These are phyloP conservation scores for Alca torda DNA, from an alignment of 2,797 vertebrate species.

Conservation along the genomic window DNA sequence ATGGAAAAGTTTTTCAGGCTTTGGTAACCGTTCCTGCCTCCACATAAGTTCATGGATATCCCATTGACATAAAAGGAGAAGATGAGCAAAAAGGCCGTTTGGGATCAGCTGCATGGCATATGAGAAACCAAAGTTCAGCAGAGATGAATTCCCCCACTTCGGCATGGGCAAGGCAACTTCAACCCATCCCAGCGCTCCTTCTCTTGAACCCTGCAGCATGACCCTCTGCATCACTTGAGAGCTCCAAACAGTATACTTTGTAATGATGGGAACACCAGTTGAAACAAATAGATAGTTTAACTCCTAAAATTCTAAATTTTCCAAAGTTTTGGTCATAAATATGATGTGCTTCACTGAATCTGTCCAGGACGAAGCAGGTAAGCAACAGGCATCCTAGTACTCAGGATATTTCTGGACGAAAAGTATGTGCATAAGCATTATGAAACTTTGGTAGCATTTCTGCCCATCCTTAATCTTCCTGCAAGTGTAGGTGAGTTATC, in stretches of 20 bases:
- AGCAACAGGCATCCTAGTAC: background rate
- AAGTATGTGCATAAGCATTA: conserved; percentile 9
- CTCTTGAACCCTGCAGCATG: background rate
- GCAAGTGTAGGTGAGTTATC: background rate
- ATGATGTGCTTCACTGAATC: background rate
- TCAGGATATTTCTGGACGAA: background rate
- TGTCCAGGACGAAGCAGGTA: background rate
- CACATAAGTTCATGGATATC: background rate
- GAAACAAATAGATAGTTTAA: background rate
- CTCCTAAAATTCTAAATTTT: background rate
- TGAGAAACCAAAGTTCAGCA: background rate
- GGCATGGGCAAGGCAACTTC: background rate
- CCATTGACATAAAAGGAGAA: background rate
- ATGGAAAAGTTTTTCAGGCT: background rate
- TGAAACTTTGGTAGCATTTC: background rate
- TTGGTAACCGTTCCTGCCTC: background rate
- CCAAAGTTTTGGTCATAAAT: background rate
- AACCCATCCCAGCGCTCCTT: background rate
- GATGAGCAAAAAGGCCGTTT: background rate
- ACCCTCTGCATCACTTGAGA: background rate
- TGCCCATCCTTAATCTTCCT: background rate
- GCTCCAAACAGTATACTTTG: background rate
- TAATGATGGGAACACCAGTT: background rate
- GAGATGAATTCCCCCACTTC: background rate
- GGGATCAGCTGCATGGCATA: background rate